These are phyloP conservation scores for cattle (Bos taurus) DNA, from an alignment of 2,113 vertebrate species.

Conservation along the genomic window DNA sequence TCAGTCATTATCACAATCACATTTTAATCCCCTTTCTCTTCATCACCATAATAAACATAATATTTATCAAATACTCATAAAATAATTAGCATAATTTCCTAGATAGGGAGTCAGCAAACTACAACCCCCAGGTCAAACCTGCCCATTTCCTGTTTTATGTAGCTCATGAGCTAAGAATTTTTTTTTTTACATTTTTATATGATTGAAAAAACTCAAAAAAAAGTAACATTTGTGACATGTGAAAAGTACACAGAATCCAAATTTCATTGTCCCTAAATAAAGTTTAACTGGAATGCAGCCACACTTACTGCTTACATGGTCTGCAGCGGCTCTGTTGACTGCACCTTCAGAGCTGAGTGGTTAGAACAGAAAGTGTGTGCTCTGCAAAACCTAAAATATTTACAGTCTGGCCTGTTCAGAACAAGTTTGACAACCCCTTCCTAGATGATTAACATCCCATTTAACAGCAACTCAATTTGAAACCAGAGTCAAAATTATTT, in stretches of 20 bases:
- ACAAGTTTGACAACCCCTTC: background rate
- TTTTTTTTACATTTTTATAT: background rate
- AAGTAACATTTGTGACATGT: background rate
- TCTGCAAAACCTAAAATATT: background rate
- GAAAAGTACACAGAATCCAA: background rate
- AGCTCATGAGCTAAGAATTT: background rate
- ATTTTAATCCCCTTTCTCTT: background rate
- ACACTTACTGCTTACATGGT: background rate
- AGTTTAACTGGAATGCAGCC: background rate
- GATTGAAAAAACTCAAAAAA: background rate
- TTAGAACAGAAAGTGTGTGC: background rate
- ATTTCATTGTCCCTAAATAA: background rate
- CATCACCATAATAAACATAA: background rate
- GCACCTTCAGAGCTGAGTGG: background rate
- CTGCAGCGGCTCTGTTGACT: background rate
- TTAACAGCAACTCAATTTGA: background rate
- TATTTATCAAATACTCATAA: background rate
- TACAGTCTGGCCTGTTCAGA: background rate
- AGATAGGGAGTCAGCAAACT: background rate
- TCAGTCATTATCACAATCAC: background rate
- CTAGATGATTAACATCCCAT: constrained; percentile 4
- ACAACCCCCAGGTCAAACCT: background rate
- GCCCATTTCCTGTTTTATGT: background rate
- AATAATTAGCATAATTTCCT: background rate
- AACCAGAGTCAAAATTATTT: constrained; percentile 39